phyloP scores from a whole-genome alignment of 1,140 invertebrate species.

The Drosophila chauvacae region DNA sequence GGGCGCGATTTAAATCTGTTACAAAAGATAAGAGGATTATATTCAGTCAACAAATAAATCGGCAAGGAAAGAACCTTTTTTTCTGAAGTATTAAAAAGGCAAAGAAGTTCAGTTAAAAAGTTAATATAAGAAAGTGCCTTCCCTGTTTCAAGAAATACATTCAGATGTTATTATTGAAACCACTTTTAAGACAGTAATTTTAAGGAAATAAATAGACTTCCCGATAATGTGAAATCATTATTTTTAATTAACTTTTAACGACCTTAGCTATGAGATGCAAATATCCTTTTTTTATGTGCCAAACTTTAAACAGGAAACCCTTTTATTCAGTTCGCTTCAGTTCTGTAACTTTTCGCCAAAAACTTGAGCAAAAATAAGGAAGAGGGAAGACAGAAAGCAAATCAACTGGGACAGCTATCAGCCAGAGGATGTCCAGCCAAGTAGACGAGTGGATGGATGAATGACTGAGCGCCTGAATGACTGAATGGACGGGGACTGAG shows the following conservation, averaged over 20 bases:
- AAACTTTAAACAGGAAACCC: conserved; percentile 32
- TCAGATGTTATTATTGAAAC: background rate
- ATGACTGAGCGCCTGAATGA: conserved; percentile 24
- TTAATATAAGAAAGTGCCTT: background rate
- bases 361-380: conserved; percentile 19
- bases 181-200: too few relatives aligned
- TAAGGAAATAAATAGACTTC: background rate
- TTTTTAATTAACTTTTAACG: background rate
- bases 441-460: conserved; percentile 32
- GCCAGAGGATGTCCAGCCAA: conserved; percentile 36
- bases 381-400: conserved; percentile 13
- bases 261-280: background rate
- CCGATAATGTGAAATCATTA: background rate
- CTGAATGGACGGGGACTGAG: conserved; percentile 13
- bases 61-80: background rate
- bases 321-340: conserved; percentile 14
- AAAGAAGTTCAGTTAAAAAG: background rate
- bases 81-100: background rate
- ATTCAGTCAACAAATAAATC: too few relatives aligned
- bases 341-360: conserved; percentile 14
- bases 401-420: conserved; percentile 39
- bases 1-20: too few relatives aligned
- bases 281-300: background rate
- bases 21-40: too few relatives aligned
- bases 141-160: background rate